phyloP scores from a whole-genome alignment of 2,113 vertebrate species.

The Heterochromis multidens region DNA sequence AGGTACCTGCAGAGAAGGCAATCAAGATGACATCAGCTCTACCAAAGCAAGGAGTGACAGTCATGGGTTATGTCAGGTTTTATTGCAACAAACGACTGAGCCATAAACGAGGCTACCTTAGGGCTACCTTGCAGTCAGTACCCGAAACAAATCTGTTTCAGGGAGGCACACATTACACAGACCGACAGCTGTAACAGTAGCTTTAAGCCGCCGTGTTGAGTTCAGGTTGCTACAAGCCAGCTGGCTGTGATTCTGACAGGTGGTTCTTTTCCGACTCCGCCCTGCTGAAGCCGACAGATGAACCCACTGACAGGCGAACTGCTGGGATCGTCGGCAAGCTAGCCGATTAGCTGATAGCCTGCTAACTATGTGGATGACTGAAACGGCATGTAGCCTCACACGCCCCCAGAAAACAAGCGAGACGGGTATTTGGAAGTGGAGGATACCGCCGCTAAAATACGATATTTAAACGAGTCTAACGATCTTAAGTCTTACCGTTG shows the following conservation, averaged over 20 bases:
- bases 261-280: constrained; percentile 65
- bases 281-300: constrained; percentile 37
- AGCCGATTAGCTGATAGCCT: constrained; percentile 36
- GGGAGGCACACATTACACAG: background rate
- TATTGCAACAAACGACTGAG: background rate
- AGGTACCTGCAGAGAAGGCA: constrained; percentile 83
- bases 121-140: background rate
- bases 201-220: background rate
- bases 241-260: constrained; percentile 70
- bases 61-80: background rate
- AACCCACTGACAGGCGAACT: constrained; percentile 46
- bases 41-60: background rate
- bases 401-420: background rate
- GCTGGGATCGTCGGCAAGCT: constrained; percentile 29
- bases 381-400: background rate
- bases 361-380: background rate
- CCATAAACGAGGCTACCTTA: background rate
- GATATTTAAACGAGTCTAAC: background rate
- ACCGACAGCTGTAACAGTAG: background rate
- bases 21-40: background rate
- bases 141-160: background rate
- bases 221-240: constrained; percentile 44
- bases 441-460: background rate
- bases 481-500: background rate
- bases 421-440: rapidly evolving